Percentiles rank a stretch among this genome's conserved stretches.
These are phyloP conservation scores for Prunella himalayana DNA, from an alignment of 2,113 vertebrate genomes.

Conservation along the genomic window DNA sequence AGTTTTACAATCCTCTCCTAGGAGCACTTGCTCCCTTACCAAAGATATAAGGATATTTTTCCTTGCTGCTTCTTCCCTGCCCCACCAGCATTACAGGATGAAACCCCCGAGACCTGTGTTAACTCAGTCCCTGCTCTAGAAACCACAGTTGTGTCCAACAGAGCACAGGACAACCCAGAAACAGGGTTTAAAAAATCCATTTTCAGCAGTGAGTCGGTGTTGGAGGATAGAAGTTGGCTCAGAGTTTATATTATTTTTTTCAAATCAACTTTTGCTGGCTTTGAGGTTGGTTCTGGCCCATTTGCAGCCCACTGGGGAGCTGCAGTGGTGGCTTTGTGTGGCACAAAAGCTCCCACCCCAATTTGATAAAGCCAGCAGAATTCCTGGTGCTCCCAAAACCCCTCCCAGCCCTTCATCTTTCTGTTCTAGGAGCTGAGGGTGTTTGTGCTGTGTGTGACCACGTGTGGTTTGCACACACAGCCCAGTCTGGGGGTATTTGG, in stretches of 20 bases:
- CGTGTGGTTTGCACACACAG: background rate
- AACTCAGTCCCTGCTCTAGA: background rate
- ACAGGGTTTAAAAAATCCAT: background rate
- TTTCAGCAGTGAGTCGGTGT: background rate
- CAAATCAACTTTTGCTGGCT: background rate
- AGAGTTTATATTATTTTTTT: background rate
- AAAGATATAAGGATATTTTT: background rate
- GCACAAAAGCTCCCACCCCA: background rate
- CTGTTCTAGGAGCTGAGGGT: background rate
- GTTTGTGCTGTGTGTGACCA: background rate
- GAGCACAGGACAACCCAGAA: background rate
- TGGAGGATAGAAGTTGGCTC: background rate
- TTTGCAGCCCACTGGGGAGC: background rate
- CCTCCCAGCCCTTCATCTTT: background rate
- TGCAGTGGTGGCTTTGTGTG: background rate
- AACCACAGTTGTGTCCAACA: background rate
- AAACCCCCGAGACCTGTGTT: fast-evolving
- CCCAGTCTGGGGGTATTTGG: background rate
- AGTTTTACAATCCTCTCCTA: background rate
- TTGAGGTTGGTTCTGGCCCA: background rate
- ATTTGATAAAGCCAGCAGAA: background rate
- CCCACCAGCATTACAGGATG: fast-evolving
- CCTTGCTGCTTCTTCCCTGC: background rate
- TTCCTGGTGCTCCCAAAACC: background rate
- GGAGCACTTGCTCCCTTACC: background rate